Evolutionary conservation across 1,140 invertebrate species (phyloP).

Genomic region (Adelges cooleyi): DNA sequence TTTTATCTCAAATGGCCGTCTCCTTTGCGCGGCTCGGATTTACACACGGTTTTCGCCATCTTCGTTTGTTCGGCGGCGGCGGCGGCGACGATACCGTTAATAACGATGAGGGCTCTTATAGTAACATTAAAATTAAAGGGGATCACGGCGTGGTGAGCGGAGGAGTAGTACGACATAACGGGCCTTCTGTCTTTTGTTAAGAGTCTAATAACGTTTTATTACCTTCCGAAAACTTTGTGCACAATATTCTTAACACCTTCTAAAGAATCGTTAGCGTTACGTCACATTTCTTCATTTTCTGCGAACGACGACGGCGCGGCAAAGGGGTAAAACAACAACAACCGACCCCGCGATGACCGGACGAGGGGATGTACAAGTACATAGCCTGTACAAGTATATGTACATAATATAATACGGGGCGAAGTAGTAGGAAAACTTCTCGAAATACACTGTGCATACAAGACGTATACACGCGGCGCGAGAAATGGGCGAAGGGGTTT

Average conservation of each 20-base stretch:
- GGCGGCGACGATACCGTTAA: not conserved
- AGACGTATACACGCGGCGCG: too few species aligned
- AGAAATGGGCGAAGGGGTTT: not conserved
- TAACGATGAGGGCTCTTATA: slow-evolving; percentile 14
- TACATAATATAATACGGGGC: not conserved
- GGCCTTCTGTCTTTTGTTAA: slow-evolving; percentile 25
- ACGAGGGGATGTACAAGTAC: not conserved
- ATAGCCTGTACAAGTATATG: not conserved
- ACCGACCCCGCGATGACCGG: not conserved
- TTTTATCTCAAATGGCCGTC: too few species aligned
- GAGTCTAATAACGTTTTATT: slow-evolving; percentile 28
- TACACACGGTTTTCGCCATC: too few species aligned
- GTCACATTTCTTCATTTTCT: slow-evolving; percentile 18
- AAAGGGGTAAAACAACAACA: slow-evolving; percentile 3
- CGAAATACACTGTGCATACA: slow-evolving; percentile 1
- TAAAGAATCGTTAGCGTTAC: slow-evolving; percentile 28
- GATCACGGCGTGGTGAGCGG: not conserved
- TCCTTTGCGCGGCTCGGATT: too few species aligned
- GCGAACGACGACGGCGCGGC: not conserved
- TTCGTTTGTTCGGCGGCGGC: too few species aligned
- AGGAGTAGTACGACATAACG: too few species aligned
- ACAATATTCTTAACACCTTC: slow-evolving; percentile 21
- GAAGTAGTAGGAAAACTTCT: slow-evolving; percentile 11
- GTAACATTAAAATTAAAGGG: slow-evolving; percentile 25
- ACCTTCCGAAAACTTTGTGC: slow-evolving; percentile 17